These are phyloP conservation scores for Phaedon cochleariae DNA, from an alignment of 2,888 invertebrate species.

Conservation along the genomic window DNA sequence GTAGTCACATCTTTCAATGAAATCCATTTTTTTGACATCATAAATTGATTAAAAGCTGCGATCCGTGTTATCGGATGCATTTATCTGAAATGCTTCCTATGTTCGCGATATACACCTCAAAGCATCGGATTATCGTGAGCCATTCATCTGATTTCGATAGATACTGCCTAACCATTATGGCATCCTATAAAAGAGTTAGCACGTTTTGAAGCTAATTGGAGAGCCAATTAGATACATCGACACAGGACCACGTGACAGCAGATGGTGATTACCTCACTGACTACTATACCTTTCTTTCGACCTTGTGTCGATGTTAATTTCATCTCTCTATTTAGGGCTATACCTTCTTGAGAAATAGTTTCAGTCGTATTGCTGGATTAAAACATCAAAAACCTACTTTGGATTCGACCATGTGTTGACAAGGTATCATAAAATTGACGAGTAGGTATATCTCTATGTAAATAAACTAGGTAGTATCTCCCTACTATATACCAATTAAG, in stretches of 20 bases:
- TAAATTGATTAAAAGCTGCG: slow-evolving; percentile 34
- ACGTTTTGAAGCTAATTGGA: slow-evolving; percentile 43
- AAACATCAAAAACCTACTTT: too few relatives aligned
- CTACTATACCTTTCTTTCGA: slow-evolving; percentile 7
- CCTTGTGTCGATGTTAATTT: neutral
- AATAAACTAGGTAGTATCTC: too few relatives aligned
- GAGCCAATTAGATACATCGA: slow-evolving; percentile 38
- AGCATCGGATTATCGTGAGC: slow-evolving; percentile 34
- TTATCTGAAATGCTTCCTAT: slow-evolving; percentile 35
- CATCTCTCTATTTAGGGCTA: neutral
- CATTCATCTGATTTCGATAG: slow-evolving; percentile 37
- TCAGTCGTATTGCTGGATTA: too few relatives aligned
- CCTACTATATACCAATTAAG: too few relatives aligned
- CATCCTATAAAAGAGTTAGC: slow-evolving; percentile 40
- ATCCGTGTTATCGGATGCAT: slow-evolving; percentile 29
- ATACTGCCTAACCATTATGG: slow-evolving; percentile 38
- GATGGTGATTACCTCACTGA: slow-evolving; percentile 18
- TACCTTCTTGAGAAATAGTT: too few relatives aligned
- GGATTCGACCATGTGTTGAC: too few relatives aligned
- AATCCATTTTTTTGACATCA: neutral
- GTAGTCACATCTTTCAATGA: too few relatives aligned
- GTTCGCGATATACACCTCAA: slow-evolving; percentile 32
- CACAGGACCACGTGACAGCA: slow-evolving; percentile 29
- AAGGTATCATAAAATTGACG: too few relatives aligned
- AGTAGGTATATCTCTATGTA: too few relatives aligned